These are phyloP conservation scores for Scopus umbretta DNA, from an alignment of 2,113 vertebrate species.

Conservation along the genomic window DNA sequence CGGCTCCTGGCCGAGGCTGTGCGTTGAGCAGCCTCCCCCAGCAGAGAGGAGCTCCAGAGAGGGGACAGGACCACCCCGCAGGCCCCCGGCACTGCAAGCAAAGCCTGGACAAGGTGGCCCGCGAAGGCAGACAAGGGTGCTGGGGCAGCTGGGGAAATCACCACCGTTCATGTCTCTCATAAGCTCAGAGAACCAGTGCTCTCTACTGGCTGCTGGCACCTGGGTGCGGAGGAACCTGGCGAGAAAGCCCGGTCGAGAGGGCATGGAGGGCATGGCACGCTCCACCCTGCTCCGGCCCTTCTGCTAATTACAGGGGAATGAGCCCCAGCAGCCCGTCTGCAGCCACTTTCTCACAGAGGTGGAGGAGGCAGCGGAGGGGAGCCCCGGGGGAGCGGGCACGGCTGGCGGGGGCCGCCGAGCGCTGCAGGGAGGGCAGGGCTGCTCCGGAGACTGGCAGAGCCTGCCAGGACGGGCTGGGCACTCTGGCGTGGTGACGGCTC, in stretches of 20 bases:
- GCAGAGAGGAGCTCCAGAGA: neutral
- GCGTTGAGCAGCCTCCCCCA: neutral
- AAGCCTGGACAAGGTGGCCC: neutral
- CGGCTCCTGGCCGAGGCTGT: fast-evolving
- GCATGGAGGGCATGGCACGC: fast-evolving
- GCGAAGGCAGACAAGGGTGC: fast-evolving
- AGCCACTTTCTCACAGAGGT: fast-evolving
- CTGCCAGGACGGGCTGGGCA: neutral
- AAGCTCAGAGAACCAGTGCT: neutral
- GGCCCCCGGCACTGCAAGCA: fast-evolving
- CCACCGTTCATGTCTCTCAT: fast-evolving
- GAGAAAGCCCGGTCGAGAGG: neutral
- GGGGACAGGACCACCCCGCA: fast-evolving
- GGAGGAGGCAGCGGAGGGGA: neutral
- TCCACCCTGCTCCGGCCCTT: neutral
- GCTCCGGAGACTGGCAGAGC: neutral
- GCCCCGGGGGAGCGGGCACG: neutral
- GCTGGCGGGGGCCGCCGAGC: neutral
- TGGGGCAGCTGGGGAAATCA: neutral
- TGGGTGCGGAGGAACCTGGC: neutral
- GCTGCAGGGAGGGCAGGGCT: neutral
- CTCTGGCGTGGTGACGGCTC: neutral
- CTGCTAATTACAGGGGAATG: neutral
- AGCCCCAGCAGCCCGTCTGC: neutral
- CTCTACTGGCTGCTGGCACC: neutral